Evolutionary conservation across 2,797 vertebrate species (phyloP).

Genomic region (Megalops cyprinoides): DNA sequence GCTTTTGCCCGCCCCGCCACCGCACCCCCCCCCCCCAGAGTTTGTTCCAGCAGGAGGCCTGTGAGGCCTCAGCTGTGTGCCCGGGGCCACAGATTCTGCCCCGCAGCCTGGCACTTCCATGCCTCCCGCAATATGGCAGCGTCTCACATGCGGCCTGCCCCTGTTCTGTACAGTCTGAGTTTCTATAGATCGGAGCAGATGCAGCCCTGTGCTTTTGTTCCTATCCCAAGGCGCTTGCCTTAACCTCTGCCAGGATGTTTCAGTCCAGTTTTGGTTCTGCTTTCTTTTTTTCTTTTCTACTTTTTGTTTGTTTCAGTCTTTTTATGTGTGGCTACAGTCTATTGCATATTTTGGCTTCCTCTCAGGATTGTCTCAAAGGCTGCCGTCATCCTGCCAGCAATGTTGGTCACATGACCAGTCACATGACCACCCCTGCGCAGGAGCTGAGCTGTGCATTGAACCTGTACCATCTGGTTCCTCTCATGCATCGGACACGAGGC

Average conservation of each 20-base stretch:
- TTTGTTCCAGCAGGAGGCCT: slow-evolving; percentile 1
- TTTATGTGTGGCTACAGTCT: not conserved
- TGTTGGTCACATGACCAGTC: not conserved
- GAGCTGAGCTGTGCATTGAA: not conserved
- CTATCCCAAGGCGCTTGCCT: slow-evolving; percentile 24
- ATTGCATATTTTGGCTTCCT: not conserved
- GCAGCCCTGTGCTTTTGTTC: slow-evolving; percentile 44
- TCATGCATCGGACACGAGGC: too few species aligned
- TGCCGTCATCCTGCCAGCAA: slow-evolving; percentile 18
- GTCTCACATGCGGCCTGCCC: not conserved
- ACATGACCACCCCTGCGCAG: not conserved
- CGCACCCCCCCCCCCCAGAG: slow-evolving; percentile 25
- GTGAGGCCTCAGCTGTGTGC: slow-evolving; percentile 68
- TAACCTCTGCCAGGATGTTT: slow-evolving; percentile 40
- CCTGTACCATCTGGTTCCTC: too few species aligned
- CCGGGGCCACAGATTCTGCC: slow-evolving; percentile 59
- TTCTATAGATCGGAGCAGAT: slow-evolving; percentile 66
- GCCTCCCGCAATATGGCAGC: not conserved
- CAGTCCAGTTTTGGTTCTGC: slow-evolving; percentile 36
- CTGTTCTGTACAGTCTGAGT: slow-evolving; percentile 43
- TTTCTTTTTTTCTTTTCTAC: slow-evolving; percentile 17
- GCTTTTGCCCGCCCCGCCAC: not conserved
- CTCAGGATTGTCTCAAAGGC: not conserved
- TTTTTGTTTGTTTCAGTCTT: not conserved
- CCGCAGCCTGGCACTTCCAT: slow-evolving; percentile 52